Evolutionary conservation across 2,888 invertebrate genomes (phyloP).

Genomic region (Esperia sulphurella): DNA sequence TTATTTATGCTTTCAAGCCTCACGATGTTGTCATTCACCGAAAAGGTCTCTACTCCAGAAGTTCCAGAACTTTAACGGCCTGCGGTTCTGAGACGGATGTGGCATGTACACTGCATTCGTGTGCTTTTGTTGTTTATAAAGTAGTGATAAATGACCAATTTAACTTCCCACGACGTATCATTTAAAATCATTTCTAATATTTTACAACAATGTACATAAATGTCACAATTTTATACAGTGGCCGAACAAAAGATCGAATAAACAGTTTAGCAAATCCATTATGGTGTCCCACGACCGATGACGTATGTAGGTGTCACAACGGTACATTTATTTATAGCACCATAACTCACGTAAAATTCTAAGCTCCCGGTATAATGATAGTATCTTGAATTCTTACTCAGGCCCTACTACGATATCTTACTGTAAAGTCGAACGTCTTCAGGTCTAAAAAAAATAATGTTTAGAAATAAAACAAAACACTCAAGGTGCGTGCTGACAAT

Average conservation of each 20-base stretch:
- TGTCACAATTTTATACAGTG: constrained; percentile 5
- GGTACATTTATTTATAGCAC: constrained; percentile 71
- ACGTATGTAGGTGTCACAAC: constrained; percentile 69
- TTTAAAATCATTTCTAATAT: not conserved
- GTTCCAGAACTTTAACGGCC: no score
- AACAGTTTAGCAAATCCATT: constrained; percentile 35
- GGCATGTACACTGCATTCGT: no score
- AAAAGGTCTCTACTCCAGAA: constrained; percentile 1
- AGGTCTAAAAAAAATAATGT: no score
- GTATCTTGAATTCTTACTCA: constrained; percentile 65
- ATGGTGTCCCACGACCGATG: constrained; percentile 40
- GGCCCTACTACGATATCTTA: constrained; percentile 22
- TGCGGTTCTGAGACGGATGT: no score
- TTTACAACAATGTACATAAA: not conserved
- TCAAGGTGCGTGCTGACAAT: no score
- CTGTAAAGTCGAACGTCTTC: not conserved
- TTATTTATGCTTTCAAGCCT: no score
- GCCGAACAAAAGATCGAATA: constrained; percentile 20
- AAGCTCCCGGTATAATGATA: constrained; percentile 66
- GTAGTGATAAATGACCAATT: no score
- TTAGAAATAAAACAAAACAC: no score
- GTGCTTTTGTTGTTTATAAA: no score
- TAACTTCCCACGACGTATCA: not conserved
- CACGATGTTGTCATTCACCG: no score
- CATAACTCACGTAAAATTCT: constrained; percentile 72